phyloP scores from a whole-genome alignment of 2,888 invertebrate genomes.

The Dioctria rufipes region DNA sequence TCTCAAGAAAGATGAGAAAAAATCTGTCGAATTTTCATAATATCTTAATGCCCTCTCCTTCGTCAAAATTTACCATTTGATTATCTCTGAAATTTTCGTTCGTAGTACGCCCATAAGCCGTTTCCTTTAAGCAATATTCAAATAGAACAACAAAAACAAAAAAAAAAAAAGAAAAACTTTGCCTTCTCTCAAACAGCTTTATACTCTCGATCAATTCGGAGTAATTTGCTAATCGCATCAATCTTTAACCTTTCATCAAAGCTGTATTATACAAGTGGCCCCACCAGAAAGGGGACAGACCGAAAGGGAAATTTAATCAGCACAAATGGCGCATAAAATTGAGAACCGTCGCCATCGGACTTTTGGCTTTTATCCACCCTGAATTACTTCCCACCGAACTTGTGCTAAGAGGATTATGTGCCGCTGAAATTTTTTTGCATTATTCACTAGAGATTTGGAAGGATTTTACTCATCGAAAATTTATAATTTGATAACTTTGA shows the following conservation, averaged over 20 bases:
- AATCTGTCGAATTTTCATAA: too few relatives aligned
- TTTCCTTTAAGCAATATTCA: too few relatives aligned
- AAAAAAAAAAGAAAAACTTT: too few relatives aligned
- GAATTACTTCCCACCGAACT: background rate
- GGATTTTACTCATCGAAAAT: constrained; percentile 15
- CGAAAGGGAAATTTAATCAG: constrained; percentile 23
- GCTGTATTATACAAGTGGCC: constrained; percentile 16
- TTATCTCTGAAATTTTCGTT: too few relatives aligned
- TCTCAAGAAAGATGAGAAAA: too few relatives aligned
- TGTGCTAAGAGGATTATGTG: constrained; percentile 24
- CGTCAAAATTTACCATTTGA: too few relatives aligned
- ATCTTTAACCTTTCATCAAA: constrained; percentile 39
- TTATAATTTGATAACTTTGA: constrained; percentile 23
- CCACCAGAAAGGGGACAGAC: background rate
- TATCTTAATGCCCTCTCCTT: too few relatives aligned
- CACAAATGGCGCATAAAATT: constrained; percentile 39
- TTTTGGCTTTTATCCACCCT: constrained; percentile 8
- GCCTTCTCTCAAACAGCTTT: background rate
- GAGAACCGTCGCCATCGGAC: constrained; percentile 15
- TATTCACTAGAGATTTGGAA: constrained; percentile 41
- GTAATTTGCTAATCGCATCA: constrained; percentile 42
- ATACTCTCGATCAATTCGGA: constrained; percentile 17
- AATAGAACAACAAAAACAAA: background rate
- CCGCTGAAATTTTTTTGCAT: constrained; percentile 28
- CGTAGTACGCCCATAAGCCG: too few relatives aligned